Base-by-base conservation (phyloP, 1,140 invertebrate species). In the Centruroides vittatus region DNA sequence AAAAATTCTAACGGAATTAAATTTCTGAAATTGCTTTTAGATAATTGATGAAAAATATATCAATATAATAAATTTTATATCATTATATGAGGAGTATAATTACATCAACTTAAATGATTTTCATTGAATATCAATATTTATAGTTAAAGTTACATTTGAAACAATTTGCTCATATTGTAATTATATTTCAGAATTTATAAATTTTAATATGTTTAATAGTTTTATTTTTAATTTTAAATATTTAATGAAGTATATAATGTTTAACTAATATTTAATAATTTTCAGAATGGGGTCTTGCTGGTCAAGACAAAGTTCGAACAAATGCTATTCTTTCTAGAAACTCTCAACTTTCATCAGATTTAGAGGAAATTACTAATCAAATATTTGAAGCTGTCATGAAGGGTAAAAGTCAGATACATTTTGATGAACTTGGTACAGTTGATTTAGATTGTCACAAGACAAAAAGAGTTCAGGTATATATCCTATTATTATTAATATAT, bases 331-430 rank as follows among this genome's bases (percentile, higher is more conserved):
- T 41, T 41, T 41, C 41, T 41, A 41, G 41, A 41, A 41, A 41
- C 8, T 47, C 57, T 10, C 58, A 55, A 48, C 56, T 58, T 23
- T 59, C 60, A 47, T 59, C 62, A 49, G 62, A 61, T 46, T 73
- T 88, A 53, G 85, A 89, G 67, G 86, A 88, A 73, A 85, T 89
- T 52, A 89, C 87, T 35, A 89, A 89, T 76, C 80, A 82, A 74
- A 86, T 89, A 57, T 91, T 88, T 73, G 86, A 88, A 70, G 86
- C 88, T 67, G 73, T 90, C 47, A 74, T 89, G 83, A 85, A 71
- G 81, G 83, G 64, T 79, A 86, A 72, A 73, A 78, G 57, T 75
- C 82, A 68, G 71, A 71, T 58, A 72, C 74, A 67, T 61, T 75
- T 75, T 73, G 74, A 76, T 70, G 74, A 75, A 57, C 67, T 75